Evolutionary conservation across 2,797 vertebrate genomes (phyloP), one percentile per base, ranked within the genome.

Genomic region (Euthynnus affinis): DNA sequence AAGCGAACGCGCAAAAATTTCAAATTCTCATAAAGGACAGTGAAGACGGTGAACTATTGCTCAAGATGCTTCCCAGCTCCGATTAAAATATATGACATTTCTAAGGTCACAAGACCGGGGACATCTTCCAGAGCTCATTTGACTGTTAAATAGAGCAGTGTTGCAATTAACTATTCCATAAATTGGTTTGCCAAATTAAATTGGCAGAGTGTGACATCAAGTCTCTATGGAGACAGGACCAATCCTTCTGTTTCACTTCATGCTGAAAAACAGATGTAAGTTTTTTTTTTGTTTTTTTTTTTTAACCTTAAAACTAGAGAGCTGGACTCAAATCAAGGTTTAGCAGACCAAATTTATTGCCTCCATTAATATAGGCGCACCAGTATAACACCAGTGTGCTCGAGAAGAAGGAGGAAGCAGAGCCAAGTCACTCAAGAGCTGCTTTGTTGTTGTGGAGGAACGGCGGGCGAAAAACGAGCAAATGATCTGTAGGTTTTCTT

Each of bases 91-190:
- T 64, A 60, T 86, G 83, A 88, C 91, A 86, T 89, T 88, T 79
- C 76, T 81, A 65, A 89, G 92, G 90, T 91, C 90, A 90, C 67
- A 75, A 80, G 87, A 84, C 83, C 20, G 81, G 88, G 83, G 77
- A 87, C 80, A 71, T 84, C 86, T 89, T 89, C 82, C 86, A 77
- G 79, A 91, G 82, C 91, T 92, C 87, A 91, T 91, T 91, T 93
- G 89, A 92, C 86, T 90, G 87, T 91, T 93, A 94, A 93, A 92
- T 90, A 91, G 92, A 93, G 88, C 91, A 91, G 84, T 80, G 84
- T 90, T 86, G 90, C 91, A 92, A 93, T 92, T 91, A 93, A 94
- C 80, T 77, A 78, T 85, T 90, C 84, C 89, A 91, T 90, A 92
- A 94, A 93, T 92, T 92, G 90, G 86, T 85, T 88, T 86, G 85